These are phyloP conservation scores for Leontocebus nigricollis DNA, from an alignment of 2,797 vertebrate genomes.

Conservation along the genomic window DNA sequence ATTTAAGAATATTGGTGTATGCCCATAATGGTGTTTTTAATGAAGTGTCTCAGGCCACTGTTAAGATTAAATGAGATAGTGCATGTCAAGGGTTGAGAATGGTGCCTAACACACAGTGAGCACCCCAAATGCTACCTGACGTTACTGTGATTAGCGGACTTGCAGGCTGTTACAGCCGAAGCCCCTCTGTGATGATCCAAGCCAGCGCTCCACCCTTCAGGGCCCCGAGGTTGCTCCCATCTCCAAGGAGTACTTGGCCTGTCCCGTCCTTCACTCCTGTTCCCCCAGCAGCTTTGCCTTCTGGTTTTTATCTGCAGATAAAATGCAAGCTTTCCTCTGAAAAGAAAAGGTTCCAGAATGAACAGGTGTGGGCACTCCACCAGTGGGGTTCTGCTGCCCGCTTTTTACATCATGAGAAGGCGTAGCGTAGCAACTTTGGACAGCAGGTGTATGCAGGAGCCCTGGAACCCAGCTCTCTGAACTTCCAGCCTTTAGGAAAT, in stretches of 20 bases:
- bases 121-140: not conserved
- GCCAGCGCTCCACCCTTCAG: not conserved
- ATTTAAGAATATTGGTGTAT: not conserved
- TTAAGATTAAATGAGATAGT: not conserved
- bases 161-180: not conserved
- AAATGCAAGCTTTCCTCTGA: not conserved
- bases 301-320: not conserved
- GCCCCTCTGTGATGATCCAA: not conserved
- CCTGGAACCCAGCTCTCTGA: not conserved
- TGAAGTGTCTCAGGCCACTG: not conserved
- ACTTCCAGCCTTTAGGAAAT: not conserved
- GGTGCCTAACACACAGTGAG: not conserved
- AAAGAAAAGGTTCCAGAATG: not conserved
- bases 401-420: not conserved
- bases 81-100: not conserved
- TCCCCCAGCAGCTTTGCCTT: not conserved
- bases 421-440: rapidly evolving
- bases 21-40: not conserved
- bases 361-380: not conserved
- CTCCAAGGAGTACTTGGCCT: not conserved
- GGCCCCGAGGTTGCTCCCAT: not conserved
- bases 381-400: not conserved
- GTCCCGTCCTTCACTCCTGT: rapidly evolving
- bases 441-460: not conserved
- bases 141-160: not conserved